These are phyloP conservation scores for Tromatobia lineatoria DNA, from an alignment of 2,888 invertebrate species.

Conservation along the genomic window DNA sequence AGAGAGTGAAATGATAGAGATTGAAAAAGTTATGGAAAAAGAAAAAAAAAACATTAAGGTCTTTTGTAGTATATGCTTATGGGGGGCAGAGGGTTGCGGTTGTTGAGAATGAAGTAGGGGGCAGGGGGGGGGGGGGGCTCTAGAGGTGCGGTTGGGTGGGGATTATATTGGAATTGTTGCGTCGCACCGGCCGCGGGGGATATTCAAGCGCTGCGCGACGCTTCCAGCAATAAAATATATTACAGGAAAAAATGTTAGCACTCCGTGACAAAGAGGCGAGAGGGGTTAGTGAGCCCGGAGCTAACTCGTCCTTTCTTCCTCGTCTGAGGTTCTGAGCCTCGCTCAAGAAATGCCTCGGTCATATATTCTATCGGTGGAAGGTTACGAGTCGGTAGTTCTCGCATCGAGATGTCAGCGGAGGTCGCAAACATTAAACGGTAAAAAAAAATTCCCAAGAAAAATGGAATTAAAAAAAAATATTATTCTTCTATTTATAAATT, in stretches of 20 bases:
- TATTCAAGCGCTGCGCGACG: slow-evolving; percentile 56
- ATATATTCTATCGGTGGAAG: slow-evolving; percentile 9
- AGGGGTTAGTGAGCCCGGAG: slow-evolving; percentile 40
- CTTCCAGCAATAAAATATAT: slow-evolving; percentile 81
- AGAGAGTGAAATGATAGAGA: neutral
- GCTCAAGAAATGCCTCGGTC: slow-evolving; percentile 77
- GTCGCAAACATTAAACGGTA: neutral
- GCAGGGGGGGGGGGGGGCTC: neutral
- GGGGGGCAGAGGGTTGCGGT: neutral
- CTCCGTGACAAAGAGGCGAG: slow-evolving; percentile 80
- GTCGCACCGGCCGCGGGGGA: slow-evolving; percentile 68
- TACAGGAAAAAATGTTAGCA: slow-evolving; percentile 83
- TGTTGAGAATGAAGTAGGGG: neutral
- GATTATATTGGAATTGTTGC: slow-evolving; percentile 73
- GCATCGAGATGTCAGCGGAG: neutral
- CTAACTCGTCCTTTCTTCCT: slow-evolving; percentile 14
- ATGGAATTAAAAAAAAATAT: no score
- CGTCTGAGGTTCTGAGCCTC: slow-evolving; percentile 3
- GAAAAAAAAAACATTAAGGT: neutral
- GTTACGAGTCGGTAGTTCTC: neutral
- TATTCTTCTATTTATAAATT: no score
- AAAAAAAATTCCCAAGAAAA: neutral
- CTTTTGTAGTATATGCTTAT: neutral
- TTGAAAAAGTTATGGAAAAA: neutral
- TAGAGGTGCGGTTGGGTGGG: slow-evolving; percentile 78